Evolutionary conservation across 1,140 invertebrate genomes (phyloP).

Genomic region (Drosophila tristis): DNA sequence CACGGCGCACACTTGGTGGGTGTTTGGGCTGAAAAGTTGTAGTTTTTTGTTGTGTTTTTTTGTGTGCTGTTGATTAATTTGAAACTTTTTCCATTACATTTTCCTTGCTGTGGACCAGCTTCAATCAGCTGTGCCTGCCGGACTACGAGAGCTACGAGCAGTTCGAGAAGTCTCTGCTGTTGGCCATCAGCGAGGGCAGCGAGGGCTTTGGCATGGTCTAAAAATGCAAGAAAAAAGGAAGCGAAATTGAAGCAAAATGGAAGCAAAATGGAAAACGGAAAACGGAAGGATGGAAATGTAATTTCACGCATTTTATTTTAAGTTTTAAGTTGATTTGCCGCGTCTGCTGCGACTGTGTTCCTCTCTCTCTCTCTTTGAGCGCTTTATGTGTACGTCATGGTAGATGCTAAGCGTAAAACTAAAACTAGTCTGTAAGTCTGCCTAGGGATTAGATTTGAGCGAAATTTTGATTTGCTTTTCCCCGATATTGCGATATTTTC

Average conservation of each 20-base stretch:
- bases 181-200: slow-evolving; percentile 97
- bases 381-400: slow-evolving; percentile 56
- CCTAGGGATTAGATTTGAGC: slow-evolving; percentile 45
- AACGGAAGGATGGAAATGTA: slow-evolving; percentile 1
- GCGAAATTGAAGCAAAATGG: background rate
- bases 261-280: background rate
- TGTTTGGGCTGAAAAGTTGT: background rate
- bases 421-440: slow-evolving; percentile 54
- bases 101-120: slow-evolving; percentile 86
- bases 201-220: slow-evolving; percentile 98
- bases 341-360: slow-evolving; percentile 71
- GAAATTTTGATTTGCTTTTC: slow-evolving; percentile 36
- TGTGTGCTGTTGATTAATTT: background rate
- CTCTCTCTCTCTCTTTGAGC: slow-evolving; percentile 61
- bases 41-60: slow-evolving; percentile 44
- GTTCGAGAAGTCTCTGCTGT: slow-evolving; percentile 94
- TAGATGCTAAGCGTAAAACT: slow-evolving; percentile 47
- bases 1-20: slow-evolving; percentile 95
- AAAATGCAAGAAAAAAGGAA: slow-evolving; percentile 40
- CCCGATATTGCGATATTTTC: slow-evolving; percentile 7
- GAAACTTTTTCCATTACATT: slow-evolving; percentile 37
- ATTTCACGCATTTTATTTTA: slow-evolving; percentile 2
- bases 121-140: slow-evolving; percentile 97
- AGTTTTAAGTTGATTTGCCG: slow-evolving; percentile 25
- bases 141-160: slow-evolving; percentile 97